Base-by-base conservation (phyloP, 2,888 invertebrate species). In the Arctia plantaginis region DNA sequence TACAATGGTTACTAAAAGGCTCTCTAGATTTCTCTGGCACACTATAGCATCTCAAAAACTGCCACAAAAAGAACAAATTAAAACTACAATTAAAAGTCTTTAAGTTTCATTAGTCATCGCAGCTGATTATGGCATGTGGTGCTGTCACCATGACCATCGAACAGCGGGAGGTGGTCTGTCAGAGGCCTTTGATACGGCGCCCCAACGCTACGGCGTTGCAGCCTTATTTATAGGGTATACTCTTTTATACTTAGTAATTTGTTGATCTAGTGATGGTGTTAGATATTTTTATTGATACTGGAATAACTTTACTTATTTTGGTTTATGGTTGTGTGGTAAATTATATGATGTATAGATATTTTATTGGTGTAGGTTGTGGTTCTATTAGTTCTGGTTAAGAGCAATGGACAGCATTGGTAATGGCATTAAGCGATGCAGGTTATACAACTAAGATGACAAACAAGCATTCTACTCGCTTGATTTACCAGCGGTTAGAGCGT, bases 131-230 rank as follows among this genome's bases (percentile, higher is more conserved):
- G 77, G 79, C 83, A 82, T 85, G 82, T 82, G 77, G 69, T 77
- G 80, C 89, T 90, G 90, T 90, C 90, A 90, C 89, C 89, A 88
- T 82, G 83, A 72, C 83, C 78, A 75, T 76, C 66, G 80, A 80
- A 76, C 90, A 85, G 90, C 90, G 86, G 90, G 90, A 72, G 90
- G 89, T 83, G 83, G 82, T 83, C 76, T 73, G 69, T 67, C 70
- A 73, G 70, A 41, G 72, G 67, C 69, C 73, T 76, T 76, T 76
- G 76, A 73, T 73, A 27, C 65, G 73, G 71, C 64, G 76, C 55
- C 67, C 66, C 67, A 62, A 55, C 65, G 64, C 62, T n/a, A 62
- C n/a, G 66, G 30, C 41, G 64, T 59, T 73, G 66, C 33, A n/a
- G 13, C 35, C 72, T 76, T 73, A 71, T 76, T 73, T 73, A 76